A percentile compares a stretch with the other conserved stretches of the same genome.
phyloP scores from a whole-genome alignment of 2,888 invertebrate species.

The Ecliptopera silaceata region DNA sequence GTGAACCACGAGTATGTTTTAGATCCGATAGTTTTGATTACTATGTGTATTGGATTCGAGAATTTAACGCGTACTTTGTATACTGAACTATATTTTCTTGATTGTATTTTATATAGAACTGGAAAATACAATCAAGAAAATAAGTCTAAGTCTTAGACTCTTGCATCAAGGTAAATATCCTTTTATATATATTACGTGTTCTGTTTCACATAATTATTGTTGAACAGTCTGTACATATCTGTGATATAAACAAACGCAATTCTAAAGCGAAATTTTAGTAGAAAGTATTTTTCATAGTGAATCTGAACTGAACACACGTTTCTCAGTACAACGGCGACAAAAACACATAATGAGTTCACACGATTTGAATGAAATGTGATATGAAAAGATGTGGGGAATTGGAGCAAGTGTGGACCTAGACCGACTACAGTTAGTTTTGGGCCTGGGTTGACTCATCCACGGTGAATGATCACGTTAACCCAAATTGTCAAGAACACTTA shows the following conservation, averaged over 20 bases:
- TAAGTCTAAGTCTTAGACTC: too few relatives aligned
- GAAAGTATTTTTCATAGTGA: slow-evolving; percentile 36
- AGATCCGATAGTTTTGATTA: slow-evolving; percentile 46
- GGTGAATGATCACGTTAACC: slow-evolving; percentile 64
- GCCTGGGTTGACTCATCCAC: slow-evolving; percentile 60
- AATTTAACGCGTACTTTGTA: slow-evolving; percentile 28
- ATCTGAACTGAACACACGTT: slow-evolving; percentile 37
- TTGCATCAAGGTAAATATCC: too few relatives aligned
- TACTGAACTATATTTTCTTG: too few relatives aligned
- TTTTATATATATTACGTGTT: too few relatives aligned
- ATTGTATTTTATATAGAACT: too few relatives aligned
- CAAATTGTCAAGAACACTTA: slow-evolving; percentile 58
- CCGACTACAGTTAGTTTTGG: slow-evolving; percentile 59
- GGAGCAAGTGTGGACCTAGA: slow-evolving; percentile 67
- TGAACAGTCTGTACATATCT: too few relatives aligned
- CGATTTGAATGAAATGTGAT: slow-evolving; percentile 63
- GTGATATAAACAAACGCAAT: background rate
- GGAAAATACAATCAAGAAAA: too few relatives aligned
- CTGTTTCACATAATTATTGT: too few relatives aligned
- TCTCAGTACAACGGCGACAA: slow-evolving; percentile 45
- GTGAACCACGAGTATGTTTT: slow-evolving; percentile 35
- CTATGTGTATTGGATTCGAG: slow-evolving; percentile 68
- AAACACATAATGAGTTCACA: slow-evolving; percentile 60
- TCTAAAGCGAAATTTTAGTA: slow-evolving; percentile 11
- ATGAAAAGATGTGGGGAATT: slow-evolving; percentile 70